A percentile compares a stretch with the other conserved stretches of the same genome.
Evolutionary conservation across 2,113 vertebrate species (phyloP).

Genomic region (rat (Rattus norvegicus)): DNA sequence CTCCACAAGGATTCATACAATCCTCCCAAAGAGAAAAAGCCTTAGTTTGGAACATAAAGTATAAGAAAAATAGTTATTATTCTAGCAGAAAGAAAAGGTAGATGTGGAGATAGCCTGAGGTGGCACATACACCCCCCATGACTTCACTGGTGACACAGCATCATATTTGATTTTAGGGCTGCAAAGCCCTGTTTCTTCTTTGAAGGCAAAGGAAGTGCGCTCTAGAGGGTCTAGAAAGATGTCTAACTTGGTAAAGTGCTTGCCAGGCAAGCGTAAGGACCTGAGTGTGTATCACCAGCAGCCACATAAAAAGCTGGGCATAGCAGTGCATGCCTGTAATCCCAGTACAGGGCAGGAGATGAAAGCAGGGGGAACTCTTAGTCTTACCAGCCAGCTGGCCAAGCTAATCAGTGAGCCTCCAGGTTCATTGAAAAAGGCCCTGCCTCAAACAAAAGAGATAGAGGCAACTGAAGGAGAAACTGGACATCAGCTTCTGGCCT

Average conservation of each 20-base stretch:
- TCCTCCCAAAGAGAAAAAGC: background rate
- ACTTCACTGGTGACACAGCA: background rate
- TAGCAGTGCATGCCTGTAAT: background rate
- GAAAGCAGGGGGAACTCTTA: background rate
- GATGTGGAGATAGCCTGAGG: background rate
- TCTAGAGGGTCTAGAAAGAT: background rate
- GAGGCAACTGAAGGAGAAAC: background rate
- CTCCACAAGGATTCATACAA: background rate
- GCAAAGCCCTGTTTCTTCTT: background rate
- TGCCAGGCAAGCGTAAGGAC: background rate
- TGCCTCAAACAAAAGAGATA: background rate
- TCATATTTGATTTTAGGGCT: background rate
- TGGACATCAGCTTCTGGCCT: background rate
- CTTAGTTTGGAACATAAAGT: background rate
- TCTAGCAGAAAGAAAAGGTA: background rate
- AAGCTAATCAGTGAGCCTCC: background rate
- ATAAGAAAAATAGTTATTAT: background rate
- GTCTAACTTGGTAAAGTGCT: background rate
- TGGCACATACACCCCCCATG: background rate
- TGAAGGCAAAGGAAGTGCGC: background rate
- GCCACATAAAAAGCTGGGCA: background rate
- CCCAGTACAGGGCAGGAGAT: background rate
- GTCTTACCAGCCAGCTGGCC: background rate
- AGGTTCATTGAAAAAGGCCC: background rate
- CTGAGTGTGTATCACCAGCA: background rate